Base-by-base conservation (phyloP, 2,797 vertebrate genomes). In the Urocyon cinereoargenteus region DNA sequence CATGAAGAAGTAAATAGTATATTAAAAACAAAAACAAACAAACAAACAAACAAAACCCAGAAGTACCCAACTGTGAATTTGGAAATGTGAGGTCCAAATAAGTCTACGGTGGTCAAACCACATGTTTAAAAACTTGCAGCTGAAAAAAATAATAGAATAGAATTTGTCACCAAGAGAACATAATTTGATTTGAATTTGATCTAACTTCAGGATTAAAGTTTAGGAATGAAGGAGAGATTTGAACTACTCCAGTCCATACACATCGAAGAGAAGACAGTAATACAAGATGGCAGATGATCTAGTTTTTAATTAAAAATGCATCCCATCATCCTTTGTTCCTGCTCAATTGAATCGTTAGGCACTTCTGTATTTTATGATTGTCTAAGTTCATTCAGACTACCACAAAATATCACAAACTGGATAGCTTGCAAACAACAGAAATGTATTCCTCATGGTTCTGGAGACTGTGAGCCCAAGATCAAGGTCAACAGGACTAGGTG, bases 131-230 rank as follows among this genome's bases (percentile, higher is more conserved):
- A 91, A 68, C 5, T 31, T 79, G 13, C 11, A 45, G 3, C 31
- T 70, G 53, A 81, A 72, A 51, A n/a, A 97, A 89, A 79, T 24
- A 77, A 15, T n/a, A 14, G 12, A 70, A 53, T 34, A 59, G 2
- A 34, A 84, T 68, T 94, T 68, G 24, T 85, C 51, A 57, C 14
- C 24, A 90, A 18, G 16, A 49, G n/a, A 55, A 51, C 19, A 19
- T n/a, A 19, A 84, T 81, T 90, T 96, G 24, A 82, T 45, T 81
- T 19, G 11, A 95, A 26, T 68, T 84, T 73, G 0, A 57, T 72
- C 59, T 90, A 26, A 70, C 15, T 1, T 91, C 34, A 62, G 28
- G 4, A 81, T 45, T 81, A 19, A 45, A 31, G 15, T 55, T 79
- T 40, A 93, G 66, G 61, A 78, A n/a, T 1, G 5, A 85, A 87